Evolutionary conservation across 1,140 invertebrate species (phyloP).

Genomic region (Drosophila sp.): DNA sequence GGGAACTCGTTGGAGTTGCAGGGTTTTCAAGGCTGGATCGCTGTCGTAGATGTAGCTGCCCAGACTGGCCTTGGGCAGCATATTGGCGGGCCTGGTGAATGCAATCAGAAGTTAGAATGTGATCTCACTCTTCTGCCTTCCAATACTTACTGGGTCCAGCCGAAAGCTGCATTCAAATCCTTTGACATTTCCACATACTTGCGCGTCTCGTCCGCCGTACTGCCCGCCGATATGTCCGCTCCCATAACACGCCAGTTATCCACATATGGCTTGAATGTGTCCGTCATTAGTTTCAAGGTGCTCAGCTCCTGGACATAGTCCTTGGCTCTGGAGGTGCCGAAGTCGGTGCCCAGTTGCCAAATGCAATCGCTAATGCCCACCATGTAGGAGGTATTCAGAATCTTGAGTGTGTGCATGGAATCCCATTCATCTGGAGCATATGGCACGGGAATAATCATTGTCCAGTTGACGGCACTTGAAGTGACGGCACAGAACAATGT

Average conservation of each 20-base stretch:
- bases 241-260: conserved; percentile 75
- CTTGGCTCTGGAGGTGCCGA: conserved; percentile 66
- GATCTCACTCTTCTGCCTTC: not conserved
- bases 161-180: conserved; percentile 71
- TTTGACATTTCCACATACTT: conserved; percentile 75
- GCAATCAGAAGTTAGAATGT: not conserved
- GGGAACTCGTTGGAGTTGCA: conserved; percentile 65
- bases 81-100: conserved; percentile 51
- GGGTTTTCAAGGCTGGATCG: conserved; percentile 62
- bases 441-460: conserved; percentile 79
- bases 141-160: conserved; percentile 76
- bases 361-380: conserved; percentile 77
- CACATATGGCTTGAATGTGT: conserved; percentile 67
- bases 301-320: conserved; percentile 74
- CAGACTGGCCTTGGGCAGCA: conserved; percentile 57
- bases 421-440: conserved; percentile 77
- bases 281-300: conserved; percentile 76
- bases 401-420: conserved; percentile 76
- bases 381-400: conserved; percentile 76
- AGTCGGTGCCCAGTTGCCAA: conserved; percentile 79
- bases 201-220: conserved; percentile 69
- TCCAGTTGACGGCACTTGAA: conserved; percentile 72
- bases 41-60: conserved; percentile 69
- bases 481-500: not conserved
- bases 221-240: conserved; percentile 76